Evolutionary conservation across 2,113 vertebrate genomes (phyloP), one percentile per base, ranked within the genome.

Genomic region (Heteronetta atricapilla): DNA sequence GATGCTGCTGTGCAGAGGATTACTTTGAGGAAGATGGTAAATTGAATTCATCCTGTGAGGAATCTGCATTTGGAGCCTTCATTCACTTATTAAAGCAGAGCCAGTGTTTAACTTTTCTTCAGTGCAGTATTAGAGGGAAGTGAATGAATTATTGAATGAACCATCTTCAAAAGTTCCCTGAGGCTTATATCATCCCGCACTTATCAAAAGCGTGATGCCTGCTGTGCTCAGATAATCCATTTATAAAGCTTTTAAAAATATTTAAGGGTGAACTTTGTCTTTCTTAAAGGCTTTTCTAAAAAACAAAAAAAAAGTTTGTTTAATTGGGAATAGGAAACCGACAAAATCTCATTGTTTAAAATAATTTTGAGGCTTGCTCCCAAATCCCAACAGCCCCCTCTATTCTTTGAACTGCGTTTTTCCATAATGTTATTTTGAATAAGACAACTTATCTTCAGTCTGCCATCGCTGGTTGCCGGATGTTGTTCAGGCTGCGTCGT

Each of bases 141-240:
- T 92, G 89, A 95, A 96, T 96, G 95, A 97, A 97, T 97, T 97
- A 94, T 92, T 97, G 94, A 97, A 97, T 94, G 94, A 90, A 93
- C 78, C 64, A 42, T 82, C 93, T 96, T 95, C 83, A 96, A 92
- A 95, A 96, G 94, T 97, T 96, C 91, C 97, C 94, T 62, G 62
- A 97, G 95, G 96, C 94, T 96, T 94, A 60, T 95, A 86, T 95
- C 91, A 92, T 88, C 84, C 81, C 86, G 91, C 86, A 93, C 88
- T 96, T 95, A 82, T 73, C 66, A 89, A 88, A 94, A 94, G 91
- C 68, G 89, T 60, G 87, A 86, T 92, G 94, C 93, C 93, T 94
- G 78, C 66, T 79, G 76, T 68, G 96, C 81, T 93, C 86, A 90
- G 68, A 95, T 94, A 94, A 96, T 95, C 92, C 80, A 82, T 87